These are phyloP conservation scores for Lycodopsis pacificus DNA, from an alignment of 2,797 vertebrate genomes.

Conservation along the genomic window DNA sequence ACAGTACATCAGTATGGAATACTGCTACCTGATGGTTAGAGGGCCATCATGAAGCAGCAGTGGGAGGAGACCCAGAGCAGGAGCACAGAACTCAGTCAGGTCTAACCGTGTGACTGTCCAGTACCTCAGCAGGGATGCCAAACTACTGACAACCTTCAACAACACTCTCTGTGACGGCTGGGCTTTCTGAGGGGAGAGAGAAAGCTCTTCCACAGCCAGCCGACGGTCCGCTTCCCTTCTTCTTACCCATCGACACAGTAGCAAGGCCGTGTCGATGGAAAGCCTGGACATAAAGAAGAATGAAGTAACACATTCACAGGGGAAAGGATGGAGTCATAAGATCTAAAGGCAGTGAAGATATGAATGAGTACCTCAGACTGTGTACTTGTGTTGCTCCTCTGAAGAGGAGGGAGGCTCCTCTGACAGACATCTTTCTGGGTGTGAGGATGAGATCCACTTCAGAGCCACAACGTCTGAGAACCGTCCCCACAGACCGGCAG, in stretches of 20 bases:
- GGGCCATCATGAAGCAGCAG: constrained; percentile 54
- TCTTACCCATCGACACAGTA: constrained; percentile 34
- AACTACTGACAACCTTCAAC: constrained; percentile 47
- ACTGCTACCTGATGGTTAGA: constrained; percentile 50
- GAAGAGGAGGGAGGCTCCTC: constrained; percentile 47
- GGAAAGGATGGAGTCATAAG: fast-evolving
- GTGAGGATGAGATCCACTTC: constrained; percentile 60
- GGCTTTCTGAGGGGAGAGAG: constrained; percentile 7
- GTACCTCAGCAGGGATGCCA: constrained; percentile 59
- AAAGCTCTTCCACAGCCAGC: constrained; percentile 42
- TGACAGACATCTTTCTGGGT: constrained; percentile 41
- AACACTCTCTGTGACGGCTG: constrained; percentile 3
- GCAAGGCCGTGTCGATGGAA: neutral
- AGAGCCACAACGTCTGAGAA: constrained; percentile 35
- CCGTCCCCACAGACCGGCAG: constrained; percentile 58
- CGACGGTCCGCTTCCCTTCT: neutral
- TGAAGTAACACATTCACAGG: neutral
- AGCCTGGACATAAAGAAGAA: constrained; percentile 37
- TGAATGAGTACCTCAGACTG: constrained; percentile 51
- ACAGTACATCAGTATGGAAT: neutral
- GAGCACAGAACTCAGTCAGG: constrained; percentile 54
- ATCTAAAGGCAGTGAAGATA: neutral
- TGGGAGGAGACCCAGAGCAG: constrained; percentile 43
- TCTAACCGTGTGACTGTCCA: constrained; percentile 58
- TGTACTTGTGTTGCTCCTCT: constrained; percentile 35